A percentile compares a stretch with the other conserved stretches of the same genome.
phyloP scores from a whole-genome alignment of 2,797 vertebrate species.

The Australoheros facetus region DNA sequence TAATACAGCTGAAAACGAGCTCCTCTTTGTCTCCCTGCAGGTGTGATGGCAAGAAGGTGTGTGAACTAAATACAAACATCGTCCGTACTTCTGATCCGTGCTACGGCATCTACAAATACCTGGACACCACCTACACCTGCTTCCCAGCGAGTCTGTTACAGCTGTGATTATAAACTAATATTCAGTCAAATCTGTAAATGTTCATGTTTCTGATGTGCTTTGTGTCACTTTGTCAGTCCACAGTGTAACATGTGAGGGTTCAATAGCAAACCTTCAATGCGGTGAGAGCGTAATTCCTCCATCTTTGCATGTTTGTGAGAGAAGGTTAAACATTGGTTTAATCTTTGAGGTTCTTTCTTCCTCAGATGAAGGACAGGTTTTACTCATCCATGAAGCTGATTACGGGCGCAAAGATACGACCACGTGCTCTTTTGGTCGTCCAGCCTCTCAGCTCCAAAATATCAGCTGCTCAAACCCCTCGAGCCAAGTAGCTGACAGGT shows the following conservation, averaged over 20 bases:
- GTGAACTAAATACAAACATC: slow-evolving; percentile 23
- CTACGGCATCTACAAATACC: slow-evolving; percentile 47
- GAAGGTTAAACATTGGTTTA: neutral
- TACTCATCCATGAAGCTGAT: neutral
- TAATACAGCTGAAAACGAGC: too few relatives aligned
- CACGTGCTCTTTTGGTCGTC: neutral
- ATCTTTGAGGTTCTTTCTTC: neutral
- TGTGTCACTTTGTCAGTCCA: neutral
- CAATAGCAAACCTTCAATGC: neutral
- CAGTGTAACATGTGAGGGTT: neutral
- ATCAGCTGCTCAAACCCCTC: neutral
- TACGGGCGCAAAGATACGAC: neutral
- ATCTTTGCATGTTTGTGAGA: neutral
- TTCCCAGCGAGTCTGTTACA: slow-evolving; percentile 42
- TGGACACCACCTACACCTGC: slow-evolving; percentile 57
- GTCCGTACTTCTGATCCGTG: slow-evolving; percentile 39
- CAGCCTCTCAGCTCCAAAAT: neutral
- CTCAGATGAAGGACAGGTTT: neutral
- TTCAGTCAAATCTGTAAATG: neutral
- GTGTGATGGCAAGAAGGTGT: slow-evolving; percentile 55
- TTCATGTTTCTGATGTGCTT: neutral
- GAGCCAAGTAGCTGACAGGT: neutral
- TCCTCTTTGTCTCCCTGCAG: slow-evolving; percentile 15
- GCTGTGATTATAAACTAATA: too few relatives aligned
- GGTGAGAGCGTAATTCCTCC: neutral